Conservation (phyloP, 2,113 vertebrate species). For the Salminus brasiliensis region DNA sequence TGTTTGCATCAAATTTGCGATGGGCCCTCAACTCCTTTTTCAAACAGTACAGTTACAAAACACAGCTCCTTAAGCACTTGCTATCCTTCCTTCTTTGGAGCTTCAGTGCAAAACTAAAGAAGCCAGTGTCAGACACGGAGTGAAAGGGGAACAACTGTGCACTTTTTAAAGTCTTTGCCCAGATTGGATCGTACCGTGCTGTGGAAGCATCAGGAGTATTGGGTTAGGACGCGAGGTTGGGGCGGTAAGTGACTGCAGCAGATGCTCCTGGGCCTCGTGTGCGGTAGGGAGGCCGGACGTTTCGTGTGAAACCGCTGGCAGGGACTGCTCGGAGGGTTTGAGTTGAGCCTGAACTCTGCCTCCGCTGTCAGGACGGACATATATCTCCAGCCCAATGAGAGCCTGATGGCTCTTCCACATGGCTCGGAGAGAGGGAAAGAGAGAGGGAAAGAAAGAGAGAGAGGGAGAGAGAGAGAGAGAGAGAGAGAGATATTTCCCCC, state of each 20-base stretch:
- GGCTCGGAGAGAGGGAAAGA: constrained; percentile 9
- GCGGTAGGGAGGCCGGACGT: constrained; percentile 25
- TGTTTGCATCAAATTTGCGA: no score
- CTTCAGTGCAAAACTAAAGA: neutral
- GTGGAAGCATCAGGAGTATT: neutral
- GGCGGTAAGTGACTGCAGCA: constrained; percentile 42
- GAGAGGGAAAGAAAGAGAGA: neutral
- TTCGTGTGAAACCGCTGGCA: constrained; percentile 38
- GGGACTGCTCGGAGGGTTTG: constrained; percentile 53
- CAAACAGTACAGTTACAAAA: no score
- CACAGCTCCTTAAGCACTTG: no score
- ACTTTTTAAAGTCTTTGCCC: constrained; percentile 12
- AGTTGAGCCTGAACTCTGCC: constrained; percentile 65
- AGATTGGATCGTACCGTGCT: neutral
- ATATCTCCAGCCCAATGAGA: constrained; percentile 65
- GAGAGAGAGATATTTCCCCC: neutral
- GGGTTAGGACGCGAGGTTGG: constrained; percentile 32
- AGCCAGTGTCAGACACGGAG: neutral
- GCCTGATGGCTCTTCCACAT: constrained; percentile 73
- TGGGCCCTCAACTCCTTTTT: no score
- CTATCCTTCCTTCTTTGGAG: no score
- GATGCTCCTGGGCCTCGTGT: constrained; percentile 25
- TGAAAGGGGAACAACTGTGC: neutral
- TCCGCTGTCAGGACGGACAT: constrained; percentile 63
- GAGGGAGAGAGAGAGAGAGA: neutral